Conservation (phyloP, 2,888 invertebrate genomes). For the Cerastis rubricosa region DNA sequence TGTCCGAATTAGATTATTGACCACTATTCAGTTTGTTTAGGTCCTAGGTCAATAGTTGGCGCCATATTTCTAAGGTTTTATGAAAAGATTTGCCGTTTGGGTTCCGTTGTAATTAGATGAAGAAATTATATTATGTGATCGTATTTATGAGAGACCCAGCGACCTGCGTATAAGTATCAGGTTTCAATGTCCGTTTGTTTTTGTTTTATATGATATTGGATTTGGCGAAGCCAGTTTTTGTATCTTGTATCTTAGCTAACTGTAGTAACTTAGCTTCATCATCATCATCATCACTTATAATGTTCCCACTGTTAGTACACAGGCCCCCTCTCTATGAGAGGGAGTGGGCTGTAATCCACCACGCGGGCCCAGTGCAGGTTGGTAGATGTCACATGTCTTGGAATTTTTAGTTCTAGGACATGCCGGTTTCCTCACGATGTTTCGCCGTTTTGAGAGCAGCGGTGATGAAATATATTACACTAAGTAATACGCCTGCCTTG, state of each 20-base stretch:
- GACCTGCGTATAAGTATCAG: neutral
- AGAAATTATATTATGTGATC: conserved; percentile 33
- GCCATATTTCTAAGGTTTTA: conserved; percentile 51
- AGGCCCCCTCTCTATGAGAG: too few relatives aligned
- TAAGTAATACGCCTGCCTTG: too few relatives aligned
- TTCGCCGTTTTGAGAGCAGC: too few relatives aligned
- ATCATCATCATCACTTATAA: too few relatives aligned
- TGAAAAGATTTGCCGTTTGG: conserved; percentile 24
- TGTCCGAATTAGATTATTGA: conserved; percentile 42
- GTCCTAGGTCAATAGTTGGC: conserved; percentile 44
- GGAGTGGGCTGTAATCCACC: too few relatives aligned
- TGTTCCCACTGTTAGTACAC: too few relatives aligned
- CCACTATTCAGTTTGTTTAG: conserved; percentile 33
- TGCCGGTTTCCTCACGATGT: too few relatives aligned
- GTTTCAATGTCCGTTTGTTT: neutral
- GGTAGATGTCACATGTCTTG: too few relatives aligned
- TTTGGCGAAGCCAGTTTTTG: neutral
- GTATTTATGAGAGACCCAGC: neutral
- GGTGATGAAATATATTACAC: too few relatives aligned
- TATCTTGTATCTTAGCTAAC: too few relatives aligned
- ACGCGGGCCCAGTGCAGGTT: too few relatives aligned
- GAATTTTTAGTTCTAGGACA: too few relatives aligned
- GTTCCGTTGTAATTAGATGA: conserved; percentile 46
- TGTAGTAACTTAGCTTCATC: neutral
- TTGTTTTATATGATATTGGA: neutral